Percentiles rank a stretch among this genome's conserved stretches.
phyloP scores from a whole-genome alignment of 2,888 invertebrate species.

The Morpho deidamia region DNA sequence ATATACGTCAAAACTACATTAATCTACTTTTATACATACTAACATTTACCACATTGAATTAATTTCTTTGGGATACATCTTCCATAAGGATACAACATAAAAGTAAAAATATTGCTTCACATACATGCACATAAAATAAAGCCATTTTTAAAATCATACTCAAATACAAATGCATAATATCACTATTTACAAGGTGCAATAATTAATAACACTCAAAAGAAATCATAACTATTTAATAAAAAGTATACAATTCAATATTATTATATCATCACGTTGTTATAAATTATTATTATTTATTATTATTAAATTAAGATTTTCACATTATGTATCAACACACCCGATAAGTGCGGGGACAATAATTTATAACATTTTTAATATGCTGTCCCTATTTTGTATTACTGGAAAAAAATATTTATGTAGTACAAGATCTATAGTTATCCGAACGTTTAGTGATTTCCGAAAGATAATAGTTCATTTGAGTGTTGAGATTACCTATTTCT shows the following conservation, averaged over 20 bases:
- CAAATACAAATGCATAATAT: neutral
- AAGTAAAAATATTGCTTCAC: constrained; percentile 2
- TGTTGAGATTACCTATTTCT: constrained; percentile 80
- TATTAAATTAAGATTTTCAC: too few species aligned
- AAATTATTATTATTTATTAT: too few species aligned
- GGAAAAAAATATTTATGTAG: constrained; percentile 41
- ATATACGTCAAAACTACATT: constrained; percentile 2
- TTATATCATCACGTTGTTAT: too few species aligned
- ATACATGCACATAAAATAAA: neutral
- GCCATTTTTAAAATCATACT: neutral
- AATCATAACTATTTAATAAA: too few species aligned
- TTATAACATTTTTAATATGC: too few species aligned
- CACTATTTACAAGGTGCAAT: constrained; percentile 4
- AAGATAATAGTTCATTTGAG: constrained; percentile 81
- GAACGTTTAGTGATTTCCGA: constrained; percentile 80
- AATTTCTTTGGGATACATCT: constrained; percentile 21
- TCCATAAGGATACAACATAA: constrained; percentile 2
- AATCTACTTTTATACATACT: constrained; percentile 12
- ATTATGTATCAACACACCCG: too few species aligned
- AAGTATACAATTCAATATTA: too few species aligned
- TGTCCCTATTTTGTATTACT: too few species aligned
- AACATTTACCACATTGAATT: constrained; percentile 4
- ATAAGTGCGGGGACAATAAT: too few species aligned
- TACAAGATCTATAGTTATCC: constrained; percentile 80
- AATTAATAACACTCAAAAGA: neutral